phyloP scores from a whole-genome alignment of 2,888 invertebrate species.

The Tenthredo distinguenda region DNA sequence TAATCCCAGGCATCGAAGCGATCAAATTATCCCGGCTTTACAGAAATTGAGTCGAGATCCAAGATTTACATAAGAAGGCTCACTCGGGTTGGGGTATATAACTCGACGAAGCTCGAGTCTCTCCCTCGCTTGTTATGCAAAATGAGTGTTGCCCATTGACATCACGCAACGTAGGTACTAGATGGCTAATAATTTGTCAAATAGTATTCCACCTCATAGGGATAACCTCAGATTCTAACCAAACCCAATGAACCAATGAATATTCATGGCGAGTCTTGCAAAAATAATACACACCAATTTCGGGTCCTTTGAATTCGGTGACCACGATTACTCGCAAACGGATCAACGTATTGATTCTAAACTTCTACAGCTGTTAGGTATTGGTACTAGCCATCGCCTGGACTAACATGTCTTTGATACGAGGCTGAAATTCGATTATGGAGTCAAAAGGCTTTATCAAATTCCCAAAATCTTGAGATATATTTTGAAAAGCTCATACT shows the following conservation, averaged over 20 bases:
- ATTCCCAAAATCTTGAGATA: no score
- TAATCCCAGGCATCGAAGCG: conserved; percentile 39
- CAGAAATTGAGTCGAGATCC: conserved; percentile 36
- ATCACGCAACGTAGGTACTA: not conserved
- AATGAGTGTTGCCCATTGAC: conserved; percentile 10
- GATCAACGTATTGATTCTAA: no score
- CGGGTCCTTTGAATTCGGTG: not conserved
- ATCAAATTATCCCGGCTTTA: conserved; percentile 35
- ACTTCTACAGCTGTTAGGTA: no score
- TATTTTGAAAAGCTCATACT: no score
- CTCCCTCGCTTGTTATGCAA: not conserved
- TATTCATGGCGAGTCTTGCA: not conserved
- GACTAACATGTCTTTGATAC: no score
- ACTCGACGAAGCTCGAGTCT: not conserved
- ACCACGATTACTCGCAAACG: not conserved
- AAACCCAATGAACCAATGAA: not conserved
- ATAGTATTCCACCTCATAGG: not conserved
- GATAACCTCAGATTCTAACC: not conserved
- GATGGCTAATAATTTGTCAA: conserved; percentile 2
- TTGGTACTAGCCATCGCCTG: no score
- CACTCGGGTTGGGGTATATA: not conserved
- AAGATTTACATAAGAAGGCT: conserved; percentile 31
- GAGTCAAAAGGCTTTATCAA: no score
- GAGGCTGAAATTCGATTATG: no score
- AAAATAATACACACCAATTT: not conserved